phyloP scores from a whole-genome alignment of 1,140 invertebrate species.

The Tetraneura akinire region DNA sequence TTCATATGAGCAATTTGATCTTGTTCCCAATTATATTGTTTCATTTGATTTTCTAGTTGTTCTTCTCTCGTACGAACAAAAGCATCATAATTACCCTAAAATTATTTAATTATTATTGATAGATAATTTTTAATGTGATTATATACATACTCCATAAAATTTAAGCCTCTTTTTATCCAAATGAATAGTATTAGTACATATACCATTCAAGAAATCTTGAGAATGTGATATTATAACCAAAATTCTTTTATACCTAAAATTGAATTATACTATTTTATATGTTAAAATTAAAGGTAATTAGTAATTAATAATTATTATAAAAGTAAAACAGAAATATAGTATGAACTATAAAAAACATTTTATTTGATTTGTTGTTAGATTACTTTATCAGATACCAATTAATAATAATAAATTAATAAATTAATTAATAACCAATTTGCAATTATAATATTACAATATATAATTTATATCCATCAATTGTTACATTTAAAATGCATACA shows the following conservation, averaged over 20 bases:
- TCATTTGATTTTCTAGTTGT: slow-evolving; percentile 96
- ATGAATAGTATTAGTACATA: slow-evolving; percentile 98
- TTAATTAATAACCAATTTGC: too few species aligned
- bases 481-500: too few species aligned
- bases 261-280: too few species aligned
- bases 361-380: too few species aligned
- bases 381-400: too few species aligned
- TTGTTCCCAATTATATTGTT: slow-evolving; percentile 99
- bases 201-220: slow-evolving; percentile 99
- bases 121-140: not conserved
- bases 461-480: too few species aligned
- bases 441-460: too few species aligned
- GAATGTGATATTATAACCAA: slow-evolving; percentile 99
- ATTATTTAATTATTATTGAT: slow-evolving; percentile 3
- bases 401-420: too few species aligned
- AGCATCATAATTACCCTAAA: slow-evolving; percentile 87
- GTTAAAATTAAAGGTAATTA: too few species aligned
- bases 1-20: slow-evolving; percentile 99
- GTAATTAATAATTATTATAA: too few species aligned
- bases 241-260: slow-evolving; percentile 87
- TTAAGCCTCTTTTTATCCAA: slow-evolving; percentile 91
- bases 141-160: slow-evolving; percentile 82
- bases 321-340: too few species aligned
- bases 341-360: too few species aligned
- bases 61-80: slow-evolving; percentile 92